Evolutionary conservation across 2,113 vertebrate species (phyloP), one percentile per base, ranked within the genome.

Genomic region (Sorex araneus): DNA sequence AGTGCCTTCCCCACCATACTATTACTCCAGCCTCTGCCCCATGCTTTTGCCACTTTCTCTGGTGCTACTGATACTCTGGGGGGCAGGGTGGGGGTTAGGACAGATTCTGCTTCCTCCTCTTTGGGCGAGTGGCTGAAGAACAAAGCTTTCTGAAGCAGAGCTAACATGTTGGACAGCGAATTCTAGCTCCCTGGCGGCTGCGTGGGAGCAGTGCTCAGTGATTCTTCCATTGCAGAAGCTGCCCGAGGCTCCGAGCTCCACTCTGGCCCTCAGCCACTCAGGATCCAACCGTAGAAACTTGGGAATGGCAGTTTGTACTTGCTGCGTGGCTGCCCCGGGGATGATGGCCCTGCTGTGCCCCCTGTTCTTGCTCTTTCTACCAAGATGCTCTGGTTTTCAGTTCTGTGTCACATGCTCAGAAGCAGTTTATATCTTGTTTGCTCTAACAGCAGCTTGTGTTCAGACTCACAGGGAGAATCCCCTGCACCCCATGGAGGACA

Each of bases 21-120:
- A n/a, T 11, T 12, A 43, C 16, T 60, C 15, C 27, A 11, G 67
- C 45, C 12, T 8, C 30, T 60, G 57, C 18, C n/a, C 40, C 6
- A 60, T 19, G 57, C 57, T 19, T 34, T n/a, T 80, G 34, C 87
- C 34, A 13, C 60, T 69, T 89, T 50, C 28, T 64, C 3, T 0
- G 50, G 25, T 64, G 66, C 36, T 43, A 3, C 63, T 3, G 3
- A 11, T 71, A 81, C 43, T 84, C 91, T 25, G 76, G 60, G 60
- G 79, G 83, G 45, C 91, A 8, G 76, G 60, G 60, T 73, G 83
- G 45, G 71, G 90, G 47, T 30, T 25, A 8, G 85, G 64, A 94
- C 23, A 1, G 6, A 3, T 45, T 71, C 10, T 27, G 25, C 28
- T 50, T 50, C 25, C 47, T 80, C 75, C 70, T 30, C 64, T 66